Evolutionary conservation across 1,140 invertebrate species (phyloP).

Genomic region (Tribolium castaneum): DNA sequence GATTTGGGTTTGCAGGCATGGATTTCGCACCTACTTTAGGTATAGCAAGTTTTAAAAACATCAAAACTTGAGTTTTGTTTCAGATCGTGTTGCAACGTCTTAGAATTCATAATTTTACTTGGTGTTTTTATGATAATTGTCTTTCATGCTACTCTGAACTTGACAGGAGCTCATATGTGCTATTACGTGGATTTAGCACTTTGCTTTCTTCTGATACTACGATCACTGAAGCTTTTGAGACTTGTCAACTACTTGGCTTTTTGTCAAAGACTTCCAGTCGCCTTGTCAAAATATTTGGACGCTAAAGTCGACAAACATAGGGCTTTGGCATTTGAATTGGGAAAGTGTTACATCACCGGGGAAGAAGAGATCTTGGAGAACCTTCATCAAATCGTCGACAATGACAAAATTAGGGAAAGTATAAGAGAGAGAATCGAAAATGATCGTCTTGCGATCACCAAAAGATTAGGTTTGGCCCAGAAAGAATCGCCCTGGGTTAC

Average conservation of each 20-base stretch:
- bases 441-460: constrained; percentile 59
- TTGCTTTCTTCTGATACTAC: neutral
- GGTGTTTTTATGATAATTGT: neutral
- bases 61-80: neutral
- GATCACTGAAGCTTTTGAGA: neutral
- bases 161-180: neutral
- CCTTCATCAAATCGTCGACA: constrained; percentile 69
- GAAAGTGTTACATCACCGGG: constrained; percentile 68
- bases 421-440: constrained; percentile 37
- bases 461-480: constrained; percentile 63
- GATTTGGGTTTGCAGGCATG: constrained; percentile 23
- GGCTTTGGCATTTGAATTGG: constrained; percentile 51
- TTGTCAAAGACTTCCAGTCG: neutral
- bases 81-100: neutral
- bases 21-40: constrained; percentile 40
- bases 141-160: neutral
- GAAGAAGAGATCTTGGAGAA: constrained; percentile 69
- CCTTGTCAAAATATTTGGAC: neutral
- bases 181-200: neutral
- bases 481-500: constrained; percentile 65
- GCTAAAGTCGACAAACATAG: neutral
- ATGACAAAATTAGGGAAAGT: constrained; percentile 64
- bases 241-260: neutral
- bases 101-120: neutral
- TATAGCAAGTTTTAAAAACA: neutral